Percentiles rank a stretch among this genome's conserved stretches.
Evolutionary conservation across 2,113 vertebrate species (phyloP).

Genomic region (Nesogale talazaci): DNA sequence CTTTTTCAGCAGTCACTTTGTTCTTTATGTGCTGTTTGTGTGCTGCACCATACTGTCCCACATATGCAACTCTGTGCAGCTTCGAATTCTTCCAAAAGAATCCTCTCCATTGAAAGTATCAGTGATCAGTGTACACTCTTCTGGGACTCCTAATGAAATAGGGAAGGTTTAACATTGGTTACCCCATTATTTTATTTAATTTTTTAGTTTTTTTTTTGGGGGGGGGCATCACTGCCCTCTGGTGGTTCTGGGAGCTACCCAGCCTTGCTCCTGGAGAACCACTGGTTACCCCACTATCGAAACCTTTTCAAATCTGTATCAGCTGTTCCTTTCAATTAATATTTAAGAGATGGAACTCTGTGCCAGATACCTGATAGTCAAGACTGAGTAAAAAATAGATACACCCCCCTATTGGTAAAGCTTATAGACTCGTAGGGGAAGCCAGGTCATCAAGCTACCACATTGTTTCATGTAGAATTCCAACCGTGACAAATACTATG

Average conservation of each 20-base stretch:
- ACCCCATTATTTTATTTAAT: neutral
- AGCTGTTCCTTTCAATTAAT: conserved; percentile 13
- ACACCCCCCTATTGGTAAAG: neutral
- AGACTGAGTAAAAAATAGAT: neutral
- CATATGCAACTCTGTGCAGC: neutral
- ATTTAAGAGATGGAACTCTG: neutral
- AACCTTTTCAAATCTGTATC: neutral
- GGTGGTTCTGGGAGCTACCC: no score
- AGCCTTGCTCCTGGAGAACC: no score
- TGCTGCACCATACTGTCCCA: neutral
- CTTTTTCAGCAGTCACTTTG: neutral
- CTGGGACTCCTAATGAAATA: neutral
- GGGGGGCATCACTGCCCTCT: no score
- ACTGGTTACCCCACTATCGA: neutral
- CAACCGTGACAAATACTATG: conserved; percentile 40
- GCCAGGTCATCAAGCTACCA: neutral
- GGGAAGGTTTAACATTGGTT: neutral
- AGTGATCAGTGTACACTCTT: neutral
- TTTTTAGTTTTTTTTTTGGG: no score
- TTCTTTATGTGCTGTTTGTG: neutral
- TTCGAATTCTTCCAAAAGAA: neutral
- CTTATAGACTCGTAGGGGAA: neutral
- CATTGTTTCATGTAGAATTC: conserved; percentile 17
- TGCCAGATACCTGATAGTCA: neutral
- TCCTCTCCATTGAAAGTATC: neutral